phyloP scores from a whole-genome alignment of 2,113 vertebrate genomes.

The Monopterus albus region DNA sequence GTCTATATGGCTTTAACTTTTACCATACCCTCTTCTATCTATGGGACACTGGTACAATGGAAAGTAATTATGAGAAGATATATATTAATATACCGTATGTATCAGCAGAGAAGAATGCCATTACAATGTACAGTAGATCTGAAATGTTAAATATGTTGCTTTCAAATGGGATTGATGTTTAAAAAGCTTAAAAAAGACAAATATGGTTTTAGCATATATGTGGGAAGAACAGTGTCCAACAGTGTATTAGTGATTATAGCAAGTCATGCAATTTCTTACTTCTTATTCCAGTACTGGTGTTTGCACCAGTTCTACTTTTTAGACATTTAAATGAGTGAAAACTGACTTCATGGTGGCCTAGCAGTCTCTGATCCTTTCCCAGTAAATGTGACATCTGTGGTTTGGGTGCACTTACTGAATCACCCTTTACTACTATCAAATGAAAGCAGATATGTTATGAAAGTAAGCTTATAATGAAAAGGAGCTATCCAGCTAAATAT shows the following conservation, averaged over 20 bases:
- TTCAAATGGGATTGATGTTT: background rate
- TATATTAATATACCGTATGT: background rate
- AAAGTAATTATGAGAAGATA: background rate
- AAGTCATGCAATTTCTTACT: slow-evolving; percentile 9
- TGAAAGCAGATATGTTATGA: background rate
- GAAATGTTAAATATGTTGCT: background rate
- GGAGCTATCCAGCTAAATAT: background rate
- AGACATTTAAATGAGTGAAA: slow-evolving; percentile 8
- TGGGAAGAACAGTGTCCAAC: slow-evolving; percentile 1
- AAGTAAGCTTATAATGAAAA: background rate
- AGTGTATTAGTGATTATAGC: slow-evolving; percentile 35
- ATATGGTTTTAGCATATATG: no score
- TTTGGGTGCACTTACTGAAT: background rate
- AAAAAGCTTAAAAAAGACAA: slow-evolving; percentile 15
- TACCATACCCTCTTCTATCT: slow-evolving; percentile 40
- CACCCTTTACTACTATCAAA: background rate
- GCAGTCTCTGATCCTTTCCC: background rate
- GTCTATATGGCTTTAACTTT: slow-evolving; percentile 35
- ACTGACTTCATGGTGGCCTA: slow-evolving; percentile 26
- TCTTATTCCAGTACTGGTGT: slow-evolving; percentile 14
- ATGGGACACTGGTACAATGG: background rate
- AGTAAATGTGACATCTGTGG: background rate
- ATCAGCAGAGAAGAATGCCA: background rate
- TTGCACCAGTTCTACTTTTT: slow-evolving; percentile 19
- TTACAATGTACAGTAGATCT: background rate